Conservation (phyloP, 2,113 vertebrate species). For the Nibea albiflora region DNA sequence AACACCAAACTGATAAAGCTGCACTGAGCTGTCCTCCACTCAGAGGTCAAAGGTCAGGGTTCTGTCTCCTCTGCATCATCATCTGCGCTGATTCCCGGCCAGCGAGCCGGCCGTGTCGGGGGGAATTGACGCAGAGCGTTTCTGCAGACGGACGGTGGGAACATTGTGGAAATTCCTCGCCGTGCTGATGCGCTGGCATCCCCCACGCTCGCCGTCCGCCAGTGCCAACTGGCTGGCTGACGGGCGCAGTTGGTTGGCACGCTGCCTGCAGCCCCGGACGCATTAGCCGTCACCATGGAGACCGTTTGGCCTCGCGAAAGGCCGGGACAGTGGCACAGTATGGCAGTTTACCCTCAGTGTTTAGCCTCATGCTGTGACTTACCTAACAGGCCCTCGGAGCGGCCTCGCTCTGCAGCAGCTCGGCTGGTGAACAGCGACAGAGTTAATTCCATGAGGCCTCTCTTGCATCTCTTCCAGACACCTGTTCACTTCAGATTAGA, state of each 20-base stretch:
- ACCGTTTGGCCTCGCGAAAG: slow-evolving; percentile 43
- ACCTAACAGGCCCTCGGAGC: slow-evolving; percentile 26
- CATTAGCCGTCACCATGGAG: slow-evolving; percentile 66
- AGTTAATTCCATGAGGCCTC: slow-evolving; percentile 47
- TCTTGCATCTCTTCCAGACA: slow-evolving; percentile 49
- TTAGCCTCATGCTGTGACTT: slow-evolving; percentile 59
- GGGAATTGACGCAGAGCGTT: slow-evolving; percentile 23
- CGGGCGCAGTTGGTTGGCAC: slow-evolving; percentile 61
- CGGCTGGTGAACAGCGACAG: slow-evolving; percentile 3
- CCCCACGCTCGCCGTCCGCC: slow-evolving; percentile 9
- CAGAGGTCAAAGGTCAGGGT: slow-evolving; percentile 33
- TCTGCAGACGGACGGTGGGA: slow-evolving; percentile 48
- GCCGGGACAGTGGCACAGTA: slow-evolving; percentile 44
- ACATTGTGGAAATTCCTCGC: slow-evolving; percentile 64
- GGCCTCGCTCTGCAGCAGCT: slow-evolving; percentile 25
- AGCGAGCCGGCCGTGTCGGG: not conserved
- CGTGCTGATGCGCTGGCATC: slow-evolving; percentile 48
- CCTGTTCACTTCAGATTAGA: slow-evolving; percentile 48
- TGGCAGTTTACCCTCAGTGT: slow-evolving; percentile 50
- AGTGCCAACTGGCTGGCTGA: slow-evolving; percentile 60
- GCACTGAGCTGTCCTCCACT: not conserved
- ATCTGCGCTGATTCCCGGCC: not conserved
- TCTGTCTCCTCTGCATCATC: too few relatives aligned
- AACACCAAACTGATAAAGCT: not conserved
- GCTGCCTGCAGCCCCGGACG: slow-evolving; percentile 50